Evolutionary conservation across 1,140 invertebrate genomes (phyloP).

Genomic region (Nymphalis io): DNA sequence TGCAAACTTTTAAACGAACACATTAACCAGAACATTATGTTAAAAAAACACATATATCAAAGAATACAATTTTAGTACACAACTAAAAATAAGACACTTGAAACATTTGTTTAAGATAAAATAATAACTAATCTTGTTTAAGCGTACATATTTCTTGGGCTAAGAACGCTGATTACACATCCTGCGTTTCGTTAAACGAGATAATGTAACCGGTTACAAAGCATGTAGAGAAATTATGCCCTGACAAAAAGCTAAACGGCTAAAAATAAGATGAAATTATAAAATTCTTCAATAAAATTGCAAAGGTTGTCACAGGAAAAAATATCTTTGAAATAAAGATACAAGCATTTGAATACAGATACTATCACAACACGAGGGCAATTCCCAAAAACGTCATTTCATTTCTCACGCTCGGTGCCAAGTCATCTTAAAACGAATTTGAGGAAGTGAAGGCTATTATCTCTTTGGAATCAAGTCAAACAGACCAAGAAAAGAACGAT

Average conservation of each 20-base stretch:
- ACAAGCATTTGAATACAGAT: conserved; percentile 37
- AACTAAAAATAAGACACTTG: neutral
- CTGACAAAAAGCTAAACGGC: conserved; percentile 10
- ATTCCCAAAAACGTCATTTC: conserved; percentile 52
- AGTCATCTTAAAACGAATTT: conserved; percentile 70
- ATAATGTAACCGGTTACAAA: conserved; percentile 30
- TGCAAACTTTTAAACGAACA: conserved; percentile 1
- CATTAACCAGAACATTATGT: neutral
- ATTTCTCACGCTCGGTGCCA: conserved; percentile 65
- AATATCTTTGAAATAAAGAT: neutral
- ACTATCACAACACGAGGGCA: conserved; percentile 26
- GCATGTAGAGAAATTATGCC: conserved; percentile 8
- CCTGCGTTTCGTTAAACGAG: conserved; percentile 37
- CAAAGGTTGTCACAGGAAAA: neutral
- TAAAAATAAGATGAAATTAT: conserved; percentile 13
- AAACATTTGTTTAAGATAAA: conserved; percentile 5
- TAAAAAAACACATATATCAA: conserved; percentile 1
- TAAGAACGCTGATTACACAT: conserved; percentile 37
- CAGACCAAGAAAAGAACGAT: conserved; percentile 50
- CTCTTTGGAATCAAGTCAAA: conserved; percentile 70
- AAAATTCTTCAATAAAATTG: conserved; percentile 10
- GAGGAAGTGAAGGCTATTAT: conserved; percentile 72
- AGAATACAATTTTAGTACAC: neutral
- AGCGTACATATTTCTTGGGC: conserved; percentile 21
- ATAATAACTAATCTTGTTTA: conserved; percentile 18